Conservation (phyloP, 2,888 invertebrate genomes). For the Nemurella pictetii region DNA sequence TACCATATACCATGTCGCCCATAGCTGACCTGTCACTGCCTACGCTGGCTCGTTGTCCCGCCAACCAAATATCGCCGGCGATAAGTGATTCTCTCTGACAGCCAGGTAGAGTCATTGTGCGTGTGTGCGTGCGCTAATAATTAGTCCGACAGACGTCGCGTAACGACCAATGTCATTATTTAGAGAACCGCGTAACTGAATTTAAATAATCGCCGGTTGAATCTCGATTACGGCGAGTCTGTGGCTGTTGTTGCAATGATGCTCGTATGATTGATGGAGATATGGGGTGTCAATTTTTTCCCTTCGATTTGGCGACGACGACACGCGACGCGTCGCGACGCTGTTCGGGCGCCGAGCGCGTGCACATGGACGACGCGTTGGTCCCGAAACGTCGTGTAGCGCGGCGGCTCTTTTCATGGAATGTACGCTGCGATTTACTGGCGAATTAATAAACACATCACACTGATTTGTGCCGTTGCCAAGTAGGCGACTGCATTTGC, state of each 20-base stretch:
- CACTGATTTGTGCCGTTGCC: not conserved
- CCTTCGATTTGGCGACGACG: not conserved
- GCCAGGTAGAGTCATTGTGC: not conserved
- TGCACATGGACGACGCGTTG: too few species aligned
- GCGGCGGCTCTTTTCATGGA: not conserved
- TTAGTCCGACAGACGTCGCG: not conserved
- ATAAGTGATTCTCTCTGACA: not conserved
- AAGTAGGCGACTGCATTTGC: not conserved
- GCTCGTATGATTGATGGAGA: too few species aligned
- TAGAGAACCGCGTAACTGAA: too few species aligned
- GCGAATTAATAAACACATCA: not conserved
- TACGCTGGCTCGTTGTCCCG: too few species aligned
- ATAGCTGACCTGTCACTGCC: too few species aligned
- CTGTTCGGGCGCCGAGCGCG: not conserved
- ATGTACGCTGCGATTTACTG: not conserved
- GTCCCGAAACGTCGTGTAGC: too few species aligned
- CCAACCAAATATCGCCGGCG: not conserved
- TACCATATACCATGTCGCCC: not conserved
- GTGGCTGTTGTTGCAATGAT: too few species aligned
- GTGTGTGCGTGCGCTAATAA: not conserved
- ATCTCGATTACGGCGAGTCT: too few species aligned
- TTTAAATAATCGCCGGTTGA: too few species aligned
- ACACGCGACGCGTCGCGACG: too few species aligned
- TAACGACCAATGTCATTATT: too few species aligned
- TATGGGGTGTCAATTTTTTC: too few species aligned